Evolutionary conservation across 2,797 vertebrate genomes (phyloP), one percentile per base, ranked within the genome.

Genomic region (Myotis findleyi): DNA sequence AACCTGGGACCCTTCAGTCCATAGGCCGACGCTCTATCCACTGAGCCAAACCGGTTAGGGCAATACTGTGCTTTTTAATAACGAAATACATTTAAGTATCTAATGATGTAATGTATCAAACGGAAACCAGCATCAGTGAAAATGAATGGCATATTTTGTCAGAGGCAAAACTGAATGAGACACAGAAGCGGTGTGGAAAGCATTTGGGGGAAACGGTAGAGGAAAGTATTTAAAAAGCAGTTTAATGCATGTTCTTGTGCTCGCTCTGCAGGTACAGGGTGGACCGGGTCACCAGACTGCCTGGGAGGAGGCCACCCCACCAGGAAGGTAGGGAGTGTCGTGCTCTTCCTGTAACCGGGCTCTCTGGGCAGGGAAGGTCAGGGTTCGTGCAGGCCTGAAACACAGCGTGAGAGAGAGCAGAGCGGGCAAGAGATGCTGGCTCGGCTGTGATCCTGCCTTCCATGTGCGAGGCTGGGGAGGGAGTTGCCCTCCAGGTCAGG

Each of bases 31-130:
- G 33, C 33, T 33, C 33, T 33, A 33, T 33, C 33, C 33, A 33
- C 33, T 33, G 33, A 33, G 33, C 33, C 33, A 33, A 33, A 33
- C 33, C 33, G 33, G 33, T 33, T 33, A 33, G 33, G 33, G 33
- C 33, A 33, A 33, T 33, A 33, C 33, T 33, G 33, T 33, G 33
- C 23, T 88, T 36, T 95, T 94, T 68, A 93, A 30, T 64, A 80
- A 55, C 21, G 89, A 49, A 82, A 89, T 79, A 71, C 53, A 95
- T 94, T 14, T 81, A 59, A 97, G 49, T 94, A 94, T 59, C 96
- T 91, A 91, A 53, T 95, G 94, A 47, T 95, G 0, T 68, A 94
- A 51, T 71, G 72, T 83, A 21, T 62, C 66, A 88, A 97, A 96
- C 84, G 4, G 30, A 97, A 95, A 33, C 55, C 4, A 71, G 71